These are phyloP conservation scores for Zaprionus tsacasi DNA, from an alignment of 1,140 invertebrate species.

Conservation along the genomic window DNA sequence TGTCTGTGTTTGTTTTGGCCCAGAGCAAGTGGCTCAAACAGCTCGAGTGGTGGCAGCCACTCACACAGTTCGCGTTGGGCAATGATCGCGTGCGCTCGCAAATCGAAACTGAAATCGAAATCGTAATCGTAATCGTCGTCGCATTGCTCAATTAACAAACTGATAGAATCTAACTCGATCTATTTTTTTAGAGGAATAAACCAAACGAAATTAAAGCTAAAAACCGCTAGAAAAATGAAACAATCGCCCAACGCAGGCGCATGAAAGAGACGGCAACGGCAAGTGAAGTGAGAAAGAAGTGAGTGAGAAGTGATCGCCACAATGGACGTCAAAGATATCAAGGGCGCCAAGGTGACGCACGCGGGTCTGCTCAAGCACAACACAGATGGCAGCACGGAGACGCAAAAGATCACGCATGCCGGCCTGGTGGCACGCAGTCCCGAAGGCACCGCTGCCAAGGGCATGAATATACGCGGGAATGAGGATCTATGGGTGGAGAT, in stretches of 20 bases:
- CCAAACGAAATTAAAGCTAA: not conserved
- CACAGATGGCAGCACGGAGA: slow-evolving; percentile 80
- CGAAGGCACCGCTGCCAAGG: slow-evolving; percentile 95
- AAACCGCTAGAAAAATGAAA: slow-evolving; percentile 47
- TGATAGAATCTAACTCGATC: slow-evolving; percentile 22
- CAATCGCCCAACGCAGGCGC: slow-evolving; percentile 33
- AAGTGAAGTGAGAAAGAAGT: slow-evolving; percentile 37
- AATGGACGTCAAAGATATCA: slow-evolving; percentile 84
- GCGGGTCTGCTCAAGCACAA: slow-evolving; percentile 83
- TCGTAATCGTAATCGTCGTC: slow-evolving; percentile 37
- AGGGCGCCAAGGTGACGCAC: slow-evolving; percentile 84
- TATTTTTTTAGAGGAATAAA: slow-evolving; percentile 19
- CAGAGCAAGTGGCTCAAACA: slow-evolving; percentile 46
- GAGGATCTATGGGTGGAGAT: slow-evolving; percentile 98
- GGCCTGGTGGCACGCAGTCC: slow-evolving; percentile 94
- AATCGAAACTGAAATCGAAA: slow-evolving; percentile 43
- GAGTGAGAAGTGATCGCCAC: slow-evolving; percentile 26
- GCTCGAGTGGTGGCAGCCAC: slow-evolving; percentile 22
- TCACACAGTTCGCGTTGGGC: slow-evolving; percentile 70
- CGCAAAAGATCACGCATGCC: slow-evolving; percentile 86
- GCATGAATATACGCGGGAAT: slow-evolving; percentile 96
- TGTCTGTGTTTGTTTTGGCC: slow-evolving; percentile 69
- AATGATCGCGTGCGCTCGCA: slow-evolving; percentile 63
- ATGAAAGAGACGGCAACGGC: slow-evolving; percentile 34
- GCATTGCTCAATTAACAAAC: slow-evolving; percentile 40